Evolutionary conservation across 2,888 invertebrate species (phyloP).

Genomic region (Pilophorus perplexus): DNA sequence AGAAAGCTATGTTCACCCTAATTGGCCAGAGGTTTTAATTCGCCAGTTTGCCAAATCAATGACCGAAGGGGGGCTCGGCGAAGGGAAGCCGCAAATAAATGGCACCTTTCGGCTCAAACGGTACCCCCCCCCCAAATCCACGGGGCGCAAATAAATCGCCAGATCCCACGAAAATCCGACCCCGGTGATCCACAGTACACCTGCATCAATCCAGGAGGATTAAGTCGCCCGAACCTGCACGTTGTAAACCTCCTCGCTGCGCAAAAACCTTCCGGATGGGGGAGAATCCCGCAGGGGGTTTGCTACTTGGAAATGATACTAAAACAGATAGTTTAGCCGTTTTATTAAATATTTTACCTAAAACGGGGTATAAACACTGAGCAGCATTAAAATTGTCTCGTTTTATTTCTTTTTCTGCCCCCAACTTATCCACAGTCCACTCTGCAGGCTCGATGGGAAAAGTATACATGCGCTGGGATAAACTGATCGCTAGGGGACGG

Average conservation of each 20-base stretch:
- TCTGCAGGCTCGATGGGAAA: no score
- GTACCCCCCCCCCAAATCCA: not conserved
- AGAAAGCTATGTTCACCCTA: no score
- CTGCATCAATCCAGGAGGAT: conserved; percentile 29
- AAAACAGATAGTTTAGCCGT: no score
- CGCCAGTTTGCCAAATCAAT: conserved; percentile 8
- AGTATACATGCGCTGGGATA: no score
- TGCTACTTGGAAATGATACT: no score
- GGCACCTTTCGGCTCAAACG: conserved; percentile 28
- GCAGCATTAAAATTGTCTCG: no score
- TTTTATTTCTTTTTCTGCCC: no score
- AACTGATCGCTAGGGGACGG: not conserved
- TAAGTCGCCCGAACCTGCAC: conserved; percentile 2
- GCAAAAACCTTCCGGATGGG: not conserved
- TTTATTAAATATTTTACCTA: no score
- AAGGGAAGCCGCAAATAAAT: conserved; percentile 34
- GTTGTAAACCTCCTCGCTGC: conserved; percentile 1
- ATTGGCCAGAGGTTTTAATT: conserved; percentile 13
- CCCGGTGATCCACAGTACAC: conserved; percentile 2
- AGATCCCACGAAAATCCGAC: conserved; percentile 6
- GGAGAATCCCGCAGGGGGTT: not conserved
- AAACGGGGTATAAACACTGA: no score
- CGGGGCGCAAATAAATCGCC: conserved; percentile 22
- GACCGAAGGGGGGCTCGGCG: not conserved
- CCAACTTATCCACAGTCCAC: no score